Conservation (phyloP, 2,888 invertebrate species). For the Trachelus troglodyta region DNA sequence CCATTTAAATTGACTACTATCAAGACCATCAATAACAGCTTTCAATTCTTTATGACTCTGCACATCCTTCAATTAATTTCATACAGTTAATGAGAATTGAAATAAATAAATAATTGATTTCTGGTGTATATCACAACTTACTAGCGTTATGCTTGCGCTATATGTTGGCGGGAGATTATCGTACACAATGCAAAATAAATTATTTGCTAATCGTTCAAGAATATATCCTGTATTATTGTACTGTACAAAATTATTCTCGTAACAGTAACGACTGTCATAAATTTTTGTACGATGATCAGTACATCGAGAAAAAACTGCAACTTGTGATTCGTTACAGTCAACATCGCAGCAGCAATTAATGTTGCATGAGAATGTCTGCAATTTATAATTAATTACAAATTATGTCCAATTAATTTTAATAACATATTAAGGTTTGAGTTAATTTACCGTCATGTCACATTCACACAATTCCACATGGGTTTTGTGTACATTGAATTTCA, state of each 20-base stretch:
- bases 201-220: conserved; percentile 62
- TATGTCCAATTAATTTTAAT: not conserved
- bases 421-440: not conserved
- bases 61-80: conserved; percentile 37
- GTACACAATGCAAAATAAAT: conserved; percentile 72
- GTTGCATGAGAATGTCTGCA: conserved; percentile 76
- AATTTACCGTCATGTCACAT: conserved; percentile 70
- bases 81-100: not conserved
- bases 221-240: conserved; percentile 68
- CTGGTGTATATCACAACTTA: conserved; percentile 13
- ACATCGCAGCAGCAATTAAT: conserved; percentile 87
- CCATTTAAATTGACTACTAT: conserved; percentile 45
- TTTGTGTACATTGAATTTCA: conserved; percentile 32
- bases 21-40: conserved; percentile 34
- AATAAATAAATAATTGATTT: conserved; percentile 3
- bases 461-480: conserved; percentile 66
- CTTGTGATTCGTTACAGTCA: conserved; percentile 76
- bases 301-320: conserved; percentile 73
- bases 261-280: conserved; percentile 68
- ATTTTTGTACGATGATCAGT: conserved; percentile 55
- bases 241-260: conserved; percentile 69
- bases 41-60: conserved; percentile 40
- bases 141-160: conserved; percentile 42
- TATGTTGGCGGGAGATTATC: conserved; percentile 69
- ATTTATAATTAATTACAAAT: conserved; percentile 13